Base-by-base conservation (phyloP, 2,888 invertebrate genomes). In the Vandiemenella viatica region DNA sequence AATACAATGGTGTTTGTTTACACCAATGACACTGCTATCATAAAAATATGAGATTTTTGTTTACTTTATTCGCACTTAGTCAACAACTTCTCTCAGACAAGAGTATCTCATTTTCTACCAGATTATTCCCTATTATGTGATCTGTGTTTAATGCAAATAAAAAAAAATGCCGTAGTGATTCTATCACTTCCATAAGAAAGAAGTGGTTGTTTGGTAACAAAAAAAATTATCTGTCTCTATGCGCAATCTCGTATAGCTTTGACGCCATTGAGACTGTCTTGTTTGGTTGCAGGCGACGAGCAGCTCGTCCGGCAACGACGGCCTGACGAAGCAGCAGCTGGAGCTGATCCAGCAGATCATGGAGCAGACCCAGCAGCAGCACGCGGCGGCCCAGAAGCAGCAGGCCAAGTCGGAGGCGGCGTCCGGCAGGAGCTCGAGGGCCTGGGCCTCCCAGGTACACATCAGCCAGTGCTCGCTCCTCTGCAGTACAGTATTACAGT, bases 261-360 rank as follows among this genome's bases (percentile, higher is more conserved):
- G n/a, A n/a, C n/a, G n/a, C n/a, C n/a, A n/a, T n/a, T n/a, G n/a
- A n/a, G n/a, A n/a, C n/a, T 41, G 41, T 18, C 15, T 42, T 37
- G 5, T 41, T 40, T 23, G 8, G 20, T 53, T 4, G 61, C 70
- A 71, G 65, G 65, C 55, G 65, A 67, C 54, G 66, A 64, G 42
- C 62, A 51, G 46, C 23, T 41, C 46, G 3, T 32, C 32, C 20
- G 72, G 67, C 63, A 79, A 79, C 62, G 80, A 81, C 58, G 79
- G 79, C 51, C 67, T 81, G 56, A 80, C 80, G 48, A 76, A 79
- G 58, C 80, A 83, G 60, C 83, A 83, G 64, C 70, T 82, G 58
- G 81, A 82, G 64, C 71, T 83, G 59, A 81, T 82, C 60, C 80
- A 81, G 65, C 80, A 81, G 66, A 81, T 81, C 58, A 81, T 82